Percentiles rank a stretch among this genome's conserved stretches.
These are phyloP conservation scores for Panthera tigris DNA, from an alignment of 2,113 vertebrate species.

Conservation along the genomic window DNA sequence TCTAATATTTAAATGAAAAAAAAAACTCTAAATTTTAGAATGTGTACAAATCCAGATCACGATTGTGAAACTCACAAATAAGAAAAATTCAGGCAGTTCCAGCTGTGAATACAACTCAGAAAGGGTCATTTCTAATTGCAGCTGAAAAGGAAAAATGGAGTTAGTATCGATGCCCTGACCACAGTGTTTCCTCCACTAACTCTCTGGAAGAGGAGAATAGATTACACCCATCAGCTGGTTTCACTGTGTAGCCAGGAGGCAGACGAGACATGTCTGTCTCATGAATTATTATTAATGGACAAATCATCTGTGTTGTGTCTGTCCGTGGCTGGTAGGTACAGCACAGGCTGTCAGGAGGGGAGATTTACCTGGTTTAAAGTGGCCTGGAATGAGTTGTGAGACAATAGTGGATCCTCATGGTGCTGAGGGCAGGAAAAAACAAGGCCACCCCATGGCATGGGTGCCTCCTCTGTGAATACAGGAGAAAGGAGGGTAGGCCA, in stretches of 20 bases:
- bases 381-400: not conserved
- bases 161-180: not conserved
- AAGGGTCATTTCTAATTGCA: constrained; percentile 43
- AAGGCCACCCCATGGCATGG: not conserved
- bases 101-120: not conserved
- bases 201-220: not conserved
- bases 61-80: constrained; percentile 28
- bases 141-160: constrained; percentile 29
- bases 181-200: not conserved
- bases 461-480: not conserved
- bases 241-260: not conserved
- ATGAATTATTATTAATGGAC: not conserved
- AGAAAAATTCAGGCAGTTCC: not conserved
- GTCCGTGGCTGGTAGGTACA: not conserved
- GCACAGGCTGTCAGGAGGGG: not conserved
- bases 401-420: not conserved
- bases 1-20: not conserved
- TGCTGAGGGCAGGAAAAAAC: not conserved
- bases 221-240: not conserved
- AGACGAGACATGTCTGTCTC: not conserved
- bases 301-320: not conserved
- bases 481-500: not conserved
- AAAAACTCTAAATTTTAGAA: not conserved
- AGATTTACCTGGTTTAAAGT: not conserved
- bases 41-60: not conserved